Percentiles rank a stretch among this genome's conserved stretches.
These are phyloP conservation scores for Daphoenositta chrysoptera DNA, from an alignment of 2,113 vertebrate species.

Conservation along the genomic window DNA sequence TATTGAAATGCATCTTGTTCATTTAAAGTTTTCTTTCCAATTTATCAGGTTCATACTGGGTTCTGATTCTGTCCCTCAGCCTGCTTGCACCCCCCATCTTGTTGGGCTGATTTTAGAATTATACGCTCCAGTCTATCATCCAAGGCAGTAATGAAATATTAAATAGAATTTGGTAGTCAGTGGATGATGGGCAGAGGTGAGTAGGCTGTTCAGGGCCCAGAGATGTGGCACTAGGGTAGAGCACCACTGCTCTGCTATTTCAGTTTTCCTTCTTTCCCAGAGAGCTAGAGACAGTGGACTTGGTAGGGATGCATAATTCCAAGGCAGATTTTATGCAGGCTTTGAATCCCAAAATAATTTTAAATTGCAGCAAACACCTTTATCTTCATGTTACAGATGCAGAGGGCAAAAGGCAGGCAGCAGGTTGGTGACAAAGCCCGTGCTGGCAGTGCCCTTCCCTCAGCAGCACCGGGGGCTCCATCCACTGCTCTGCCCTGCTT, in stretches of 20 bases:
- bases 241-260: background rate
- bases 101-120: background rate
- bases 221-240: background rate
- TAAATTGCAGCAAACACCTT: background rate
- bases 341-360: background rate
- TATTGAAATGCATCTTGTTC: background rate
- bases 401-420: background rate
- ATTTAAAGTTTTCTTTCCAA: background rate
- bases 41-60: background rate
- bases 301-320: background rate
- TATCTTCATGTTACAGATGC: background rate
- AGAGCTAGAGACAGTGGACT: background rate
- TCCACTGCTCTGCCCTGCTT: background rate
- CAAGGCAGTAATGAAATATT: background rate
- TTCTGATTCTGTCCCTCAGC: background rate
- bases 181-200: background rate
- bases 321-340: background rate
- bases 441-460: background rate
- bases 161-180: background rate
- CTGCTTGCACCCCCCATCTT: background rate
- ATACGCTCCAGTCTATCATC: background rate
- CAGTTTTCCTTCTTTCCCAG: background rate
- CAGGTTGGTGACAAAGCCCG: background rate
- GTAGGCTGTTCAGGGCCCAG: background rate
- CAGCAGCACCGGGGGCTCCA: fast-evolving